Conservation (phyloP, 2,113 vertebrate genomes). For the Sinocyclocheilus anshuiensis region DNA sequence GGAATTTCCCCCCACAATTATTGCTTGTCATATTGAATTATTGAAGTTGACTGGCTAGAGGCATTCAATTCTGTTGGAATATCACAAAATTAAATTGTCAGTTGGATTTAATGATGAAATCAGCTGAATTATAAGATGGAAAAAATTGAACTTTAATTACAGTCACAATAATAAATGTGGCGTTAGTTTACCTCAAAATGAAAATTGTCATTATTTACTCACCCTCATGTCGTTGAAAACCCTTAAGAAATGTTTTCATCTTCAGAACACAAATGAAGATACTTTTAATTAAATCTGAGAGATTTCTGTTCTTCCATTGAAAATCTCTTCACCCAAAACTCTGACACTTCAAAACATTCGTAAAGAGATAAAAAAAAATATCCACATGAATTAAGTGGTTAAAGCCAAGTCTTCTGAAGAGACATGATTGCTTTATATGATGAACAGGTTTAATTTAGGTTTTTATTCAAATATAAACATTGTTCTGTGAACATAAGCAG, state of each 20-base stretch:
- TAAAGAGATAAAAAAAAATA: neutral
- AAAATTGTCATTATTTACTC: neutral
- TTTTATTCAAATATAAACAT: neutral
- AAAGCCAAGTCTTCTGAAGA: neutral
- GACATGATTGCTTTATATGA: neutral
- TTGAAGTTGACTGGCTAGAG: neutral
- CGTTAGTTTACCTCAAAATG: neutral
- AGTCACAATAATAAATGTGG: neutral
- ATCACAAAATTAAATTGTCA: neutral
- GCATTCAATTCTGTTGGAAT: neutral
- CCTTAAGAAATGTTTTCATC: too few relatives aligned
- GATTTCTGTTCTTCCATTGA: too few relatives aligned
- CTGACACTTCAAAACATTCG: too few relatives aligned
- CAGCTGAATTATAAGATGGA: neutral
- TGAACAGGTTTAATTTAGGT: neutral
- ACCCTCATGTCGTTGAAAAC: too few relatives aligned
- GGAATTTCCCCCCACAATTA: neutral
- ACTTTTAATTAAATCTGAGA: too few relatives aligned
- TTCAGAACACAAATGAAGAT: too few relatives aligned
- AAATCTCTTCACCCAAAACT: too few relatives aligned
- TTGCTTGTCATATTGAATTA: slow-evolving; percentile 32
- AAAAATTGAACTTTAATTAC: neutral
- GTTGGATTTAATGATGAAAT: neutral
- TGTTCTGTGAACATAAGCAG: too few relatives aligned
- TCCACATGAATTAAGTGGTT: neutral